Conservation (phyloP, 2,113 vertebrate species). For the Ammodytes dubius region DNA sequence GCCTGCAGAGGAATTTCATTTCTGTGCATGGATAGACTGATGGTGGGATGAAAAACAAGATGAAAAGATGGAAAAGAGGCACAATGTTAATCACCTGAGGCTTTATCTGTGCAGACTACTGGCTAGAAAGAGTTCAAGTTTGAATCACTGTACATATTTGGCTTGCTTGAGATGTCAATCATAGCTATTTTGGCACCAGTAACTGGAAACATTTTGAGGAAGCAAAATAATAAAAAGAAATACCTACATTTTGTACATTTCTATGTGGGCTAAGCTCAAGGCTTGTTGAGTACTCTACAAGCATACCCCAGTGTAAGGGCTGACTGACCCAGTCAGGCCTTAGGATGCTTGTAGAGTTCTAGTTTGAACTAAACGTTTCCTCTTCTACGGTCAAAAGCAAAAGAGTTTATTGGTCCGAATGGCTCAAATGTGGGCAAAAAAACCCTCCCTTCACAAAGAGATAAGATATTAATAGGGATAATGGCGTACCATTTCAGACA, state of each 20-base stretch:
- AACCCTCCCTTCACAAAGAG: neutral
- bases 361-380: neutral
- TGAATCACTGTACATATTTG: neutral
- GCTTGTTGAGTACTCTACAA: neutral
- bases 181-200: neutral
- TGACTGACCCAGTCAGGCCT: neutral
- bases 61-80: conserved; percentile 14
- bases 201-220: neutral
- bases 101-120: conserved; percentile 16
- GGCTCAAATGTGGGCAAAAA: neutral
- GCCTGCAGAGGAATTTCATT: conserved; percentile 47
- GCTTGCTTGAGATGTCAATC: conserved; percentile 14
- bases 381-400: neutral
- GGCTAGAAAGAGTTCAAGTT: neutral
- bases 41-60: conserved; percentile 24
- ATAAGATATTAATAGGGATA: neutral
- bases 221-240: neutral
- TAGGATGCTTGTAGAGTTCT: neutral
- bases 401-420: neutral
- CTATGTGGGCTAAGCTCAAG: neutral
- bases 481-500: neutral
- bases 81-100: conserved; percentile 27
- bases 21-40: conserved; percentile 17
- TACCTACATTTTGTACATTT: neutral
- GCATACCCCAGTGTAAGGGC: too few relatives aligned